These are phyloP conservation scores for Sapajus apella DNA, from an alignment of 2,113 vertebrate species.

Conservation along the genomic window DNA sequence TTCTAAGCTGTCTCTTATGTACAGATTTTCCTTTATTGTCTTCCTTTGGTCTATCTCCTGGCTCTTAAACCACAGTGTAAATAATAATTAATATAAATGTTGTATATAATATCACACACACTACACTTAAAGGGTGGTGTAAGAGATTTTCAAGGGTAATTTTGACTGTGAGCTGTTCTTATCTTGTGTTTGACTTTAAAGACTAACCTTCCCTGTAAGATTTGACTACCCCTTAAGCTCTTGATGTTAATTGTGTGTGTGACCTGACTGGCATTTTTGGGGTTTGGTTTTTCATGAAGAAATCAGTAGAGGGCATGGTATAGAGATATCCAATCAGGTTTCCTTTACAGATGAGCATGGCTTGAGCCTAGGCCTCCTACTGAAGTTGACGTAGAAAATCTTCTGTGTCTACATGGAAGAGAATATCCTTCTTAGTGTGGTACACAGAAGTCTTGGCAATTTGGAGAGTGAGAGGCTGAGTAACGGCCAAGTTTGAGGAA, in stretches of 20 bases:
- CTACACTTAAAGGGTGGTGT: background rate
- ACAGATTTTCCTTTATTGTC: background rate
- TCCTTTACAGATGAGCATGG: background rate
- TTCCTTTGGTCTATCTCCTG: background rate
- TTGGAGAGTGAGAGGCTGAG: background rate
- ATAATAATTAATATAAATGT: background rate
- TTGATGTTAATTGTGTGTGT: background rate
- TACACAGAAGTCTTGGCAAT: background rate
- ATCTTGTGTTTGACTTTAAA: background rate
- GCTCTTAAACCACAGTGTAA: background rate
- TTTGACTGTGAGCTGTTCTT: background rate
- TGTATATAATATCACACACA: background rate
- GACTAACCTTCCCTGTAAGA: background rate
- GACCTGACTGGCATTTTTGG: background rate
- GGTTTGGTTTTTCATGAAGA: background rate
- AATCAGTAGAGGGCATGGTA: background rate
- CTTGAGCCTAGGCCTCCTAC: background rate
- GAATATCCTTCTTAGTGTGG: background rate
- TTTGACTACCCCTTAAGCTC: background rate
- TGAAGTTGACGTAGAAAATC: background rate
- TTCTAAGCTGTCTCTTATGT: background rate
- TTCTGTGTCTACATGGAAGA: background rate
- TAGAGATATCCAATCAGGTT: background rate
- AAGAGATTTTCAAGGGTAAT: background rate
- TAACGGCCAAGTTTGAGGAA: background rate